phyloP scores from a whole-genome alignment of 2,797 vertebrate species.

The Todus mexicanus region DNA sequence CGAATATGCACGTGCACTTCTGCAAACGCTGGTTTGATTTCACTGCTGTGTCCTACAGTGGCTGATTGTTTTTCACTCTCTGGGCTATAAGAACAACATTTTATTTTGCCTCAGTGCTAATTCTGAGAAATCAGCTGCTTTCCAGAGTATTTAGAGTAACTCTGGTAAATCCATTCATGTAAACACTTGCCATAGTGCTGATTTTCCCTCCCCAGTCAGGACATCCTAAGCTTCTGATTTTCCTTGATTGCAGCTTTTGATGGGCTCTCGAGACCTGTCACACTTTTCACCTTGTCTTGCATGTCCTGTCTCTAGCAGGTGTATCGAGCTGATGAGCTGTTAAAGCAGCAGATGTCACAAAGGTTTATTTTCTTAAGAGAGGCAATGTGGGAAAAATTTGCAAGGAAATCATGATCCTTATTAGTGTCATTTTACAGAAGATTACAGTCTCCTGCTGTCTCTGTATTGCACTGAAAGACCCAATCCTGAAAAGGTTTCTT shows the following conservation, averaged over 20 bases:
- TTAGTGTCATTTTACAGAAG: neutral
- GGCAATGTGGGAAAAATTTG: neutral
- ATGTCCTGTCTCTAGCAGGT: neutral
- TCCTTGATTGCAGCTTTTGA: neutral
- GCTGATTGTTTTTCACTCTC: neutral
- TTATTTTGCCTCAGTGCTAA: neutral
- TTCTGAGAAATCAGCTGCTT: neutral
- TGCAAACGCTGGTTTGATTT: neutral
- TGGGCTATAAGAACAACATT: neutral
- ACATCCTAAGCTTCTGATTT: neutral
- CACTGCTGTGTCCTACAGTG: neutral
- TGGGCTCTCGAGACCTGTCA: neutral
- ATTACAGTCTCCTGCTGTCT: neutral
- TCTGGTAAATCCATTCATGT: neutral
- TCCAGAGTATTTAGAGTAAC: neutral
- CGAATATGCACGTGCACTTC: neutral
- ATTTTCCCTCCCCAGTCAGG: rapidly evolving
- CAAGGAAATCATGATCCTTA: neutral
- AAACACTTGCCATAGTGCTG: neutral
- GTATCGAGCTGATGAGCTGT: neutral
- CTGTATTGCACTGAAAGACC: neutral
- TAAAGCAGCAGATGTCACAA: neutral
- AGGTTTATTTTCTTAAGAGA: neutral
- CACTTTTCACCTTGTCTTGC: neutral
- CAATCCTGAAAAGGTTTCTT: neutral